Percentiles rank a stretch among this genome's conserved stretches.
Evolutionary conservation across 2,888 invertebrate species (phyloP).

Genomic region (Oscheius sp.): DNA sequence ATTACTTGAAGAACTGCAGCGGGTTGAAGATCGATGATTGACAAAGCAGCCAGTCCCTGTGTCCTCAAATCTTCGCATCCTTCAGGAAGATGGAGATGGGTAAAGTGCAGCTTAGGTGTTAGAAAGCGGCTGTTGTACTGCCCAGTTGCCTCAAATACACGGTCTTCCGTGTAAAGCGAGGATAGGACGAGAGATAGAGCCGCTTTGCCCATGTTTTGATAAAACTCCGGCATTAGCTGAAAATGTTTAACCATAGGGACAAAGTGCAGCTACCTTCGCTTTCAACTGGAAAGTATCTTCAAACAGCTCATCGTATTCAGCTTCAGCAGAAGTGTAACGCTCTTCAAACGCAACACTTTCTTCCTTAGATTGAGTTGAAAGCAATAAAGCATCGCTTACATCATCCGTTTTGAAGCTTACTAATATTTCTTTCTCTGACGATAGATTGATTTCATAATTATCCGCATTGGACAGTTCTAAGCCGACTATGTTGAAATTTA

Average conservation of each 20-base stretch:
- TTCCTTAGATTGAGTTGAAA: background rate
- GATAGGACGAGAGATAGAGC: slow-evolving; percentile 17
- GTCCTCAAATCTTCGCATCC: slow-evolving; percentile 20
- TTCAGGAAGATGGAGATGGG: slow-evolving; percentile 13
- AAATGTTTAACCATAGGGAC: background rate
- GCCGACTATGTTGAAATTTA: too few relatives aligned
- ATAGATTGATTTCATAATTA: too few relatives aligned
- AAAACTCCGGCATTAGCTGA: slow-evolving; percentile 27
- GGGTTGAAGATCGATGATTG: slow-evolving; percentile 12
- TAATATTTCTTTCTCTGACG: too few relatives aligned
- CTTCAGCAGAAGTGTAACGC: background rate
- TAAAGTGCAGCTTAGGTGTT: background rate
- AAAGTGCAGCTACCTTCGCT: slow-evolving; percentile 26
- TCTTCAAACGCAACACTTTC: background rate
- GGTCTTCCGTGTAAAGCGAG: slow-evolving; percentile 12
- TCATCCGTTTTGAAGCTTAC: too few relatives aligned
- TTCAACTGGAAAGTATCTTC: slow-evolving; percentile 3
- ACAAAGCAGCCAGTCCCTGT: slow-evolving; percentile 16
- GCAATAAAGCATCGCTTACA: too few relatives aligned
- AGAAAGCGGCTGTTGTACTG: slow-evolving; percentile 4
- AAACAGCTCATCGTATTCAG: background rate
- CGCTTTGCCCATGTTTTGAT: slow-evolving; percentile 30
- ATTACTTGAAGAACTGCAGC: slow-evolving; percentile 8
- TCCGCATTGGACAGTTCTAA: too few relatives aligned
- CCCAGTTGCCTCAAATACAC: slow-evolving; percentile 16